These are phyloP conservation scores for Drosophila falleni DNA, from an alignment of 2,888 invertebrate genomes.

Conservation along the genomic window DNA sequence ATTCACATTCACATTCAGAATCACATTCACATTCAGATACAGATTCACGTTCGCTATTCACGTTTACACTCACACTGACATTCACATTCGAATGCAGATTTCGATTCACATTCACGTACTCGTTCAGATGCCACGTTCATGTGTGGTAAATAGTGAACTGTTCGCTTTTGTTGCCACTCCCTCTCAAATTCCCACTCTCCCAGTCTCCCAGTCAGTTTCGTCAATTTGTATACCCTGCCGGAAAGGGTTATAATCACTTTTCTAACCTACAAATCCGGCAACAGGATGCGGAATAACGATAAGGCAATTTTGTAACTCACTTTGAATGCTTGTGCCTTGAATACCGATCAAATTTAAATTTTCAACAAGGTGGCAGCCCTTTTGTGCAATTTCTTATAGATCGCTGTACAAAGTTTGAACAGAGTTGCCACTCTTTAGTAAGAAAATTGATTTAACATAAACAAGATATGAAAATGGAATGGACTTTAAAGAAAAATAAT, in stretches of 20 bases:
- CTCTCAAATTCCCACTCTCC: too few species aligned
- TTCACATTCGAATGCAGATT: constrained; percentile 25
- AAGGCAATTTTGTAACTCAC: background rate
- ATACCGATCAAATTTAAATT: background rate
- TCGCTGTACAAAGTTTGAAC: too few species aligned
- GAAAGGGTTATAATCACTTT: constrained; percentile 15
- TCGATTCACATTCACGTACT: constrained; percentile 38
- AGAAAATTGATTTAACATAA: background rate
- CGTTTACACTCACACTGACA: constrained; percentile 19
- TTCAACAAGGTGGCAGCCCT: background rate
- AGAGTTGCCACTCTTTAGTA: background rate
- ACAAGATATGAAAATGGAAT: too few species aligned
- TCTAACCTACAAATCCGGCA: constrained; percentile 12
- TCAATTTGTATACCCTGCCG: constrained; percentile 47
- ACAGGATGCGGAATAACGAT: background rate
- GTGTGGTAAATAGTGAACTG: constrained; percentile 79
- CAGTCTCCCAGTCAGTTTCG: constrained; percentile 6
- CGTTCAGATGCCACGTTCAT: constrained; percentile 64
- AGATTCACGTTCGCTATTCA: constrained; percentile 27
- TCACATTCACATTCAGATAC: constrained; percentile 28
- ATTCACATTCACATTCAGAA: constrained; percentile 18
- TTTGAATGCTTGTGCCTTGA: background rate
- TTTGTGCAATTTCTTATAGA: too few species aligned
- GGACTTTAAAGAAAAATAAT: too few species aligned
- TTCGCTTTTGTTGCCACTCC: constrained; percentile 29